Base-by-base conservation (phyloP, 1,140 invertebrate genomes). In the Myzus persicae region DNA sequence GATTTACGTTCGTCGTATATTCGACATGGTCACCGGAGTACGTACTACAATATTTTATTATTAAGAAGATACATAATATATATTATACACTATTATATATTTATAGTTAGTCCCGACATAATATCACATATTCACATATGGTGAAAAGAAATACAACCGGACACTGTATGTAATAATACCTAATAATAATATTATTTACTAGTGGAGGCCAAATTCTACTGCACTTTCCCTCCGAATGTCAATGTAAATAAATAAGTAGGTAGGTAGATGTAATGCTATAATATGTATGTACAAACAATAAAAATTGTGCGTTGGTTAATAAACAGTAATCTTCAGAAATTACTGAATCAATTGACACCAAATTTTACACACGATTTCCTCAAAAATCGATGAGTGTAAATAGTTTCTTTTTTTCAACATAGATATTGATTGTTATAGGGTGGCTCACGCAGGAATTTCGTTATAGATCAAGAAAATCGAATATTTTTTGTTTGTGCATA, bases 81-180 rank as follows among this genome's bases (percentile, higher is more conserved):
- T 67, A 31, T 67, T 54, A 26, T 54, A 44, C n/a, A n/a, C n/a
- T n/a, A n/a, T n/a, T 44, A 44, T 44, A 44, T 44, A 42, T 44
- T 44, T 44, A 44, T 67, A 67, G 59, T 67, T 24, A 42, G 82
- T 85, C 24, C 40, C 14, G 24, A 85, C 40, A 26, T 40, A 46
- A n/a, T n/a, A n/a, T n/a, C n/a, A n/a, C n/a, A n/a, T n/a, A n/a
- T n/a, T 46, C 14, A 44, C 42, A 44, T 44, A 26, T 36, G 87
- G 46, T 48, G 46, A 89, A 89, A 89, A 89, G 22, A 89, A 51
- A 89, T 36, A 51, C 22, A 89, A 89, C 87, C 87, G 46, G 87
- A 89, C 46, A 89, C 48, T 88, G 44, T 24, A 88, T 24, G 22
- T 87, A 88, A 36, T 46, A 88, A 88, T 48, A 38, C 6, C 36